Base-by-base conservation (phyloP, 2,888 invertebrate genomes). In the Sisyra nigra region DNA sequence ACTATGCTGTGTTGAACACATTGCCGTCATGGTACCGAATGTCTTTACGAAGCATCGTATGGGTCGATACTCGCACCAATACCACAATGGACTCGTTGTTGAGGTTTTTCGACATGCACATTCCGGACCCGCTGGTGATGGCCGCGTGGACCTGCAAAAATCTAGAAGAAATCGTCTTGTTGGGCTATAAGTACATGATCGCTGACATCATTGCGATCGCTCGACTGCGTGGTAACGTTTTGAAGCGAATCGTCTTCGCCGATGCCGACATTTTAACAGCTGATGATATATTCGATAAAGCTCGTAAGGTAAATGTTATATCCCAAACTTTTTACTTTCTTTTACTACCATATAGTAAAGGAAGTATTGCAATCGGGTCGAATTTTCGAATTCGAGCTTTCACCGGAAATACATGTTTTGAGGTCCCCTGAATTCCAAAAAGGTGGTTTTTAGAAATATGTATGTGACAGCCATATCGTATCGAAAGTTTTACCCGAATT, bases 151-250 rank as follows among this genome's bases (percentile, higher is more conserved):
- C 69, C 48, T 79, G 78, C 55, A 62, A 61, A 19, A 64, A 68
- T 42, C 63, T 80, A 17, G 61, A 66, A 47, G 71, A 74, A 53
- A 60, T 80, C 42, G 69, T 75, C 35, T 54, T 74, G 3, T 58
- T 68, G 48, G 70, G 78, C 31, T 74, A 76, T 54, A 70, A 72
- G 50, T 73, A 78, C 54, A 65, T 63, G 48, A 71, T 70, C 45
- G 69, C 74, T 49, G 73, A 77, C 59, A 58, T 79, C 42, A 63
- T 78, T 24, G 78, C 76, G 15, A 74, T 80, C 41, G 72, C 75
- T 32, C 65, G 78, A 48, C 63, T 80, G 30, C 62, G 76, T 43
- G 72, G 71, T 37, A 55, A 65, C 15, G 64, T 63, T 24, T 59
- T 79, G 48, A 65, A 66, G 48, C 63, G 64, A 36, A 60, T 79